Evolutionary conservation across 2,888 invertebrate species (phyloP).

Genomic region (Scaptomyza polygonia): DNA sequence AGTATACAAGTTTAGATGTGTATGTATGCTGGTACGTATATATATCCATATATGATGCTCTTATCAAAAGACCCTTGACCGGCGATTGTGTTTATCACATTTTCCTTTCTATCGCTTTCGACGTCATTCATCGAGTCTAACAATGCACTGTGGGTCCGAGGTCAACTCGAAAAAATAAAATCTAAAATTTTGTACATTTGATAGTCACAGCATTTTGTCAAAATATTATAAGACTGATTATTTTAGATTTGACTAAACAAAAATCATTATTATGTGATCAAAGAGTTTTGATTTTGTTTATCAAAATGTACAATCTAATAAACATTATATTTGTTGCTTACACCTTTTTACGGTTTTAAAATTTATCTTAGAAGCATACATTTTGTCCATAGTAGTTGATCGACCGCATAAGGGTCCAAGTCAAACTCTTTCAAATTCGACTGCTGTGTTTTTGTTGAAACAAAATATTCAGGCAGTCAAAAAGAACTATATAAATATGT

Average conservation of each 20-base stretch:
- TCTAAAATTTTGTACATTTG: not conserved
- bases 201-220: too few relatives aligned
- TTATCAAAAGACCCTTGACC: constrained; percentile 46
- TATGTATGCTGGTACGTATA: not conserved
- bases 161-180: not conserved
- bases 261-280: too few relatives aligned
- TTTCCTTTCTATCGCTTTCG: constrained; percentile 30
- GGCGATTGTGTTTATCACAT: constrained; percentile 41
- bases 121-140: constrained; percentile 10
- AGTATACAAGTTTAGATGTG: not conserved
- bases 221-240: not conserved
- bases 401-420: constrained; percentile 23
- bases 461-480: constrained; percentile 41
- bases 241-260: too few relatives aligned
- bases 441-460: constrained; percentile 50
- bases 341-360: not conserved
- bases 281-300: too few relatives aligned
- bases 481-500: not conserved
- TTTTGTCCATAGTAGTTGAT: not conserved
- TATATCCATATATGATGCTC: constrained; percentile 2
- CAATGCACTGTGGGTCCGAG: not conserved
- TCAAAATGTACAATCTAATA: too few relatives aligned
- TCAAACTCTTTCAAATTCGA: constrained; percentile 41
- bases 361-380: not conserved
- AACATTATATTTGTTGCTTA: too few relatives aligned